Percentiles rank a stretch among this genome's conserved stretches.
These are phyloP conservation scores for Lochmaea crataegi DNA, from an alignment of 2,888 invertebrate species.

Conservation along the genomic window DNA sequence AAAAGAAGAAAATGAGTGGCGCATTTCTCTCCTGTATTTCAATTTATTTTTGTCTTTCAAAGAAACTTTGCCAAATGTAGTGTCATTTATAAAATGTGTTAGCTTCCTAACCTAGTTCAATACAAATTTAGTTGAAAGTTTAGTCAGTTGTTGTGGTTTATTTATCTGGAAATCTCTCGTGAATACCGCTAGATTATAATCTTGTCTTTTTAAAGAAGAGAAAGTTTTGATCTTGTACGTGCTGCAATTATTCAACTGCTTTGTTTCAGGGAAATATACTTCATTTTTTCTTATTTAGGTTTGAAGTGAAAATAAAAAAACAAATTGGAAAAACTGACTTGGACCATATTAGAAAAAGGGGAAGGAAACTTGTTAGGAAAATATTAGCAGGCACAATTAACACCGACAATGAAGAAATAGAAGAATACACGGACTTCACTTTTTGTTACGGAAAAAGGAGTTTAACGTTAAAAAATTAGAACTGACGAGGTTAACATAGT, in stretches of 20 bases:
- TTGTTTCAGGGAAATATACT: too few species aligned
- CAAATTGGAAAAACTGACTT: neutral
- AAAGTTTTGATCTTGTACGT: neutral
- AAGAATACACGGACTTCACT: too few species aligned
- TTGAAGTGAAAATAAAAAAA: conserved; percentile 37
- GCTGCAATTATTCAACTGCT: neutral
- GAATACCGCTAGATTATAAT: neutral
- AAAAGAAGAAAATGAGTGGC: neutral
- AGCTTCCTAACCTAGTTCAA: neutral
- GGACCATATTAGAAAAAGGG: too few species aligned
- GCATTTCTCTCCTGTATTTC: neutral
- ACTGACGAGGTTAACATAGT: too few species aligned
- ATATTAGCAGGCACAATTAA: too few species aligned
- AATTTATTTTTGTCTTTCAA: neutral
- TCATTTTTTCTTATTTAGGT: too few species aligned
- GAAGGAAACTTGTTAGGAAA: too few species aligned
- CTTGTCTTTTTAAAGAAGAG: neutral
- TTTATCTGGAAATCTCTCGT: neutral
- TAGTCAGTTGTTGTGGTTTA: neutral
- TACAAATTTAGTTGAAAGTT: conserved; percentile 16
- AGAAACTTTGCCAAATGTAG: conserved; percentile 5
- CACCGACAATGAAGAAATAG: too few species aligned
- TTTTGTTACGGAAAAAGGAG: too few species aligned
- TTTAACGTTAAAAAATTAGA: too few species aligned
- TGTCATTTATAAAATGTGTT: conserved; percentile 10